Conservation (phyloP, 1,140 invertebrate species). For the Drosophila santomea region DNA sequence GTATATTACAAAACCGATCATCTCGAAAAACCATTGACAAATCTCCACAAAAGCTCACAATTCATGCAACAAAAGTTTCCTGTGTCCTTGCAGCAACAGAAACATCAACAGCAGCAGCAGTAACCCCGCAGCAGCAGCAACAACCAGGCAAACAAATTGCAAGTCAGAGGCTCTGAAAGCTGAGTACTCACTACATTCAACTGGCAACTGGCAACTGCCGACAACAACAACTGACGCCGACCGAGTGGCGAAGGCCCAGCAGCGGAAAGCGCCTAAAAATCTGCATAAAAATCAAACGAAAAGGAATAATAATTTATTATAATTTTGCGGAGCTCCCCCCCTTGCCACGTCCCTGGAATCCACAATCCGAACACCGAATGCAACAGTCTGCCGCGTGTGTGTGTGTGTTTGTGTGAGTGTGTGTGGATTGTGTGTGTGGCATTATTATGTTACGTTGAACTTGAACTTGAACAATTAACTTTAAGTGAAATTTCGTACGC, state of each 20-base stretch:
- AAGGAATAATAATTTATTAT: conserved; percentile 83
- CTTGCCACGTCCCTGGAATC: conserved; percentile 1
- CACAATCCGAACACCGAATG: conserved; percentile 13
- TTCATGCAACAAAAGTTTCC: conserved; percentile 35
- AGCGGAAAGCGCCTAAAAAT: conserved; percentile 69
- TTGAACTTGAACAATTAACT: conserved; percentile 83
- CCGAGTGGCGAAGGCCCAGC: conserved; percentile 33
- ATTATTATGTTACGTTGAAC: conserved; percentile 83
- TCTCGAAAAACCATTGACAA: conserved; percentile 29
- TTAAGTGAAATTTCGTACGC: conserved; percentile 83
- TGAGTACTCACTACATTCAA: conserved; percentile 32
- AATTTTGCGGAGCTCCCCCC: conserved; percentile 53
- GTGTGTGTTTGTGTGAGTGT: not conserved
- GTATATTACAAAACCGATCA: conserved; percentile 25
- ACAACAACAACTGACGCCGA: conserved; percentile 42
- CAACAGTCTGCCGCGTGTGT: conserved; percentile 34
- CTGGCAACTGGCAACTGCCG: conserved; percentile 41
- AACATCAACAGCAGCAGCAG: conserved; percentile 7
- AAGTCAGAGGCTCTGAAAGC: conserved; percentile 37
- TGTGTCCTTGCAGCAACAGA: conserved; percentile 15
- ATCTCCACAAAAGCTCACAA: conserved; percentile 24
- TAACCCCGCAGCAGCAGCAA: not conserved
- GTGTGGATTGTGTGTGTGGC: conserved; percentile 43
- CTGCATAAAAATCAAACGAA: conserved; percentile 81
- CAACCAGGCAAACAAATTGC: conserved; percentile 28